Evolutionary conservation across 2,113 vertebrate species (phyloP).

Genomic region (Gavia stellata): DNA sequence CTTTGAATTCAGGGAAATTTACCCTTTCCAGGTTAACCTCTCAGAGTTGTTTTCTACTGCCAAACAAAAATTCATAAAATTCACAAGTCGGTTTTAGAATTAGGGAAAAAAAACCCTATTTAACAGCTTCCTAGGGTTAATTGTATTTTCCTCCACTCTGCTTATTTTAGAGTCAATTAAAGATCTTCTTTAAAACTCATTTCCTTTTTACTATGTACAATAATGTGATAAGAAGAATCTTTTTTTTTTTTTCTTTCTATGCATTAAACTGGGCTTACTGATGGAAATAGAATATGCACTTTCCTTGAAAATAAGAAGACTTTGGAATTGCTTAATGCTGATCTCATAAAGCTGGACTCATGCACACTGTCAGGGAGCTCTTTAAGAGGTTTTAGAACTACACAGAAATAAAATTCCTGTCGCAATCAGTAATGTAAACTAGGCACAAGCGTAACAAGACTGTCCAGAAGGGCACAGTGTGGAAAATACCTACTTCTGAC

Average conservation of each 20-base stretch:
- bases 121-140: neutral
- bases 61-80: neutral
- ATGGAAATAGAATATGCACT: neutral
- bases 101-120: neutral
- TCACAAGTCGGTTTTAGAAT: neutral
- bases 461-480: neutral
- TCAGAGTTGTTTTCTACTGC: neutral
- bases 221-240: neutral
- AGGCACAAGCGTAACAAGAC: neutral
- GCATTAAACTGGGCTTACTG: neutral
- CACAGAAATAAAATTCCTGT: neutral
- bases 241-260: neutral
- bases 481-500: neutral
- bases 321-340: neutral
- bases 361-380: neutral
- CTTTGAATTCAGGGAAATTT: neutral
- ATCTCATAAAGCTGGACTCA: neutral
- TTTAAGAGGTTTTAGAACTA: neutral
- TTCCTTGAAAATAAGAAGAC: neutral
- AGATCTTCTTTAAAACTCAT: neutral
- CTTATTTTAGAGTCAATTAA: neutral
- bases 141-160: neutral
- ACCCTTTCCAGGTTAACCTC: neutral
- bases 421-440: neutral
- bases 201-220: neutral